Percentiles rank a stretch among this genome's conserved stretches.
Conservation (phyloP, 2,888 invertebrate species). For the Drosophila hamatofila region DNA sequence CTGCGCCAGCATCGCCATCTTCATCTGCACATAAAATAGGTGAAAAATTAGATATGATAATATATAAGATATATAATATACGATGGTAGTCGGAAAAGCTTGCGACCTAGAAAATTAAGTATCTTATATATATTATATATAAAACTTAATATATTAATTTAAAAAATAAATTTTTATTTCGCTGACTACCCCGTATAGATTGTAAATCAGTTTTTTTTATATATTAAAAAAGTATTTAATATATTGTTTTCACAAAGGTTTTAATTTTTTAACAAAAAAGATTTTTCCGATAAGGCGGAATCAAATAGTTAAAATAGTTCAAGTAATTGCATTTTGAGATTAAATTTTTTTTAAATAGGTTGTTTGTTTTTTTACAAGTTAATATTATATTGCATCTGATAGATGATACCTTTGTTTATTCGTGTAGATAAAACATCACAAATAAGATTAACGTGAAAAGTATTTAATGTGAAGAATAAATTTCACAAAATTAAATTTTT, state of each 20-base stretch:
- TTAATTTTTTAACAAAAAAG: neutral
- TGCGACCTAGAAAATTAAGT: neutral
- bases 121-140: neutral
- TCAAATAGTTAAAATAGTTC: neutral
- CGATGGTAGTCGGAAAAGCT: neutral
- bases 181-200: neutral
- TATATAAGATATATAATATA: neutral
- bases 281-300: neutral
- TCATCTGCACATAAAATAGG: conserved; percentile 84
- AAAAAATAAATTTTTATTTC: no score
- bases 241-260: neutral
- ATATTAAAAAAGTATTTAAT: neutral
- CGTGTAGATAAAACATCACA: neutral
- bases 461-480: no score
- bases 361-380: neutral
- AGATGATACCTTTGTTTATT: no score
- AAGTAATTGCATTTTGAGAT: neutral
- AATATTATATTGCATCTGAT: neutral
- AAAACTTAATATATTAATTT: no score
- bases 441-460: neutral
- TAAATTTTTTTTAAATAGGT: neutral
- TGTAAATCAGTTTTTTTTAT: neutral
- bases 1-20: conserved; percentile 85
- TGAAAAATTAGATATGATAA: neutral
- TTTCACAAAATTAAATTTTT: neutral